Evolutionary conservation across 2,888 invertebrate genomes (phyloP).

Genomic region (Scaptomyza reducta): DNA sequence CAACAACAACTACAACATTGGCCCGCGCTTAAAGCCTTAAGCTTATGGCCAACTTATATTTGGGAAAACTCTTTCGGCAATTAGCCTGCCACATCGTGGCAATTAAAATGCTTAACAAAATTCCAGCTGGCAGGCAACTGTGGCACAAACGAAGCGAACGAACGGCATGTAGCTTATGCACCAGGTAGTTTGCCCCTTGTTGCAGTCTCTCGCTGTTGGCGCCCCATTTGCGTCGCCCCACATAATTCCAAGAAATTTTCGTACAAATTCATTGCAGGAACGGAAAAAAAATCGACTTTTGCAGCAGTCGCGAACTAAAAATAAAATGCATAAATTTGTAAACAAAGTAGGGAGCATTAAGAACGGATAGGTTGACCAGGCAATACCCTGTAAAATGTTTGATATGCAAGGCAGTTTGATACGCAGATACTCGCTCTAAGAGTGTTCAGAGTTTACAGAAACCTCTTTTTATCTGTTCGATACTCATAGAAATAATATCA

Average conservation of each 20-base stretch:
- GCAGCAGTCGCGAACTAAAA: conserved; percentile 50
- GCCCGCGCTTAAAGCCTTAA: conserved; percentile 9
- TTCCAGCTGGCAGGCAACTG: conserved; percentile 52
- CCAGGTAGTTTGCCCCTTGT: conserved; percentile 12
- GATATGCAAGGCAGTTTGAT: no score
- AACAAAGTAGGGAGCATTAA: neutral
- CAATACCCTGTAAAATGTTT: conserved; percentile 3
- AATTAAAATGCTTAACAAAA: conserved; percentile 70
- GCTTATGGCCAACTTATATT: neutral
- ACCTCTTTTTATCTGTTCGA: no score
- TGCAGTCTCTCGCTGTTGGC: neutral
- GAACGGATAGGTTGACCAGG: neutral
- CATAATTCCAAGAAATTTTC: conserved; percentile 68
- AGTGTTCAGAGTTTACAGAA: no score
- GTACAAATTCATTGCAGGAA: conserved; percentile 39
- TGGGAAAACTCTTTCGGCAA: conserved; percentile 31
- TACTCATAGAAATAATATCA: no score
- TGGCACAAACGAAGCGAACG: conserved; percentile 8
- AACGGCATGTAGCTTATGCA: neutral
- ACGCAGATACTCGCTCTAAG: no score
- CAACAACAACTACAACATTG: neutral
- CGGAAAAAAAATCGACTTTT: conserved; percentile 1
- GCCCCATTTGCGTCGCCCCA: conserved; percentile 68
- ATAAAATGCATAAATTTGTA: conserved; percentile 48
- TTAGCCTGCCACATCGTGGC: conserved; percentile 59